Conservation (phyloP, 2,888 invertebrate genomes). For the Pollenia labialis region DNA sequence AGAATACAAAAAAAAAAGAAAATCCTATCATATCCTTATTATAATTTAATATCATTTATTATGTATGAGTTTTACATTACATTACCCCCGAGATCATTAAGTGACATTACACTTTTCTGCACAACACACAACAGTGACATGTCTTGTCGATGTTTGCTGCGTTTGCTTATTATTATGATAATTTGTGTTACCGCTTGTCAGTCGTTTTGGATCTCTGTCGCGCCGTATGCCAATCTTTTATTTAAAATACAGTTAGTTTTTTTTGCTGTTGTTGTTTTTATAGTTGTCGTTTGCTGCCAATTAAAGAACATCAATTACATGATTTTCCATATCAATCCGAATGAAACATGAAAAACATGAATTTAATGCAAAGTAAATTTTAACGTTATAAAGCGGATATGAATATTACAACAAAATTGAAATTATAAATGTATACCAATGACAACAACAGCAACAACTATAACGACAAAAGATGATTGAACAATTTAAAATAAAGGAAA, state of each 20-base stretch:
- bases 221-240: background rate
- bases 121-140: slow-evolving; percentile 23
- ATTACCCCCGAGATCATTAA: slow-evolving; percentile 70
- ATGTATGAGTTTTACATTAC: slow-evolving; percentile 71
- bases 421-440: background rate
- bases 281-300: slow-evolving; percentile 60
- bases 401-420: slow-evolving; percentile 41
- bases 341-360: slow-evolving; percentile 61
- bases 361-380: slow-evolving; percentile 71
- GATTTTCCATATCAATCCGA: slow-evolving; percentile 70
- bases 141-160: slow-evolving; percentile 20
- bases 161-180: slow-evolving; percentile 37
- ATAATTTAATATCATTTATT: slow-evolving; percentile 69
- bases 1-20: slow-evolving; percentile 2
- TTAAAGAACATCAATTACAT: slow-evolving; percentile 73
- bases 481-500: slow-evolving; percentile 56
- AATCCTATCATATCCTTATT: slow-evolving; percentile 64
- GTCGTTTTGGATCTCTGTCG: background rate
- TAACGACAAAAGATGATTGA: slow-evolving; percentile 14
- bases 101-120: slow-evolving; percentile 68
- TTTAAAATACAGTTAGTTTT: background rate
- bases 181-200: slow-evolving; percentile 17
- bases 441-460: slow-evolving; percentile 27
- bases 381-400: slow-evolving; percentile 68
- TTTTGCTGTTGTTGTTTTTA: slow-evolving; percentile 6